These are phyloP conservation scores for Sigmodon hispidus DNA, from an alignment of 2,113 vertebrate genomes.

Conservation along the genomic window DNA sequence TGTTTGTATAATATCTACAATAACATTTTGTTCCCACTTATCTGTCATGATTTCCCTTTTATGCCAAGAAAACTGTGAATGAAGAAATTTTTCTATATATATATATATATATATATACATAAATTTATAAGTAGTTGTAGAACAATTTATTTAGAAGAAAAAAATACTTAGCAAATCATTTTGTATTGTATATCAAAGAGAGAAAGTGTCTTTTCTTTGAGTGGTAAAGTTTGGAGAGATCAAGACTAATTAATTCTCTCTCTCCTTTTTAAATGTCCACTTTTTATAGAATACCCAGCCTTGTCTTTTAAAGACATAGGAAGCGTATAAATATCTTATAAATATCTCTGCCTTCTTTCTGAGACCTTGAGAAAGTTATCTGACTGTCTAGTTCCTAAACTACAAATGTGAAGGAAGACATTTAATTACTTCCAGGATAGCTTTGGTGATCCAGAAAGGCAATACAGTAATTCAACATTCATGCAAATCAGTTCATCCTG, in stretches of 20 bases:
- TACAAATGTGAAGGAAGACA: not conserved
- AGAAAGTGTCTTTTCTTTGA: not conserved
- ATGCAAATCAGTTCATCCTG: not conserved
- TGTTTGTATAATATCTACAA: not conserved
- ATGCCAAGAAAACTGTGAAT: conserved; percentile 3
- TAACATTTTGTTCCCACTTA: not conserved
- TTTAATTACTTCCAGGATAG: not conserved
- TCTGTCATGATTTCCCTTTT: not conserved
- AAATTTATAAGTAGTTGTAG: conserved; percentile 40
- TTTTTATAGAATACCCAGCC: not conserved
- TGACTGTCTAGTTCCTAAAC: not conserved
- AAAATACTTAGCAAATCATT: not conserved
- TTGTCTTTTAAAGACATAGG: not conserved
- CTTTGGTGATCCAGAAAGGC: not conserved
- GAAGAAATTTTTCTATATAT: too few relatives aligned
- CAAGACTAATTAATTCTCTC: not conserved
- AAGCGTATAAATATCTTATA: not conserved
- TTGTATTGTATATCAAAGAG: not conserved
- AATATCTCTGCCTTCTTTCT: not conserved
- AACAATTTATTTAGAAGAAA: not conserved
- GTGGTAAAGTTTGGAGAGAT: not conserved
- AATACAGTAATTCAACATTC: not conserved
- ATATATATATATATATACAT: too few relatives aligned
- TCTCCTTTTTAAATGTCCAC: not conserved
- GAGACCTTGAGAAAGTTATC: not conserved